Evolutionary conservation across 2,113 vertebrate genomes (phyloP), one percentile per base, ranked within the genome.

Genomic region (Tychaedon coryphoeus): DNA sequence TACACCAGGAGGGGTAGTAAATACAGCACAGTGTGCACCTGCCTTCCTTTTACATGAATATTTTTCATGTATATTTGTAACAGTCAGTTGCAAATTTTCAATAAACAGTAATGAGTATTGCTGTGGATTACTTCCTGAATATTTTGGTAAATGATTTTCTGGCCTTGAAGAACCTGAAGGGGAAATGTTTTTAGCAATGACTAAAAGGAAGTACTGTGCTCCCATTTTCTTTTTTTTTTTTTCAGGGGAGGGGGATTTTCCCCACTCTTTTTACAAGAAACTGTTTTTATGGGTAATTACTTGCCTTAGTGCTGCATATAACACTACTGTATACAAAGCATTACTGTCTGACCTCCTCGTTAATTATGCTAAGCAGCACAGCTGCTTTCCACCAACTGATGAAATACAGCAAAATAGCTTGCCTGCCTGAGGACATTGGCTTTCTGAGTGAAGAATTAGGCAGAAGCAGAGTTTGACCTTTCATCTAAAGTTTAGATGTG

Each of bases 351-450:
- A 92, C 85, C 82, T 83, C 92, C 93, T 96, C 1, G 4, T 93
- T 95, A 93, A 93, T 93, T 96, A 95, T 93, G 88, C 90, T 96
- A 90, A 96, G 72, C 69, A 61, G 69, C 80, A 93, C 88, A 95
- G 85, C 94, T 94, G 94, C 90, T 95, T 97, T 86, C 78, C 82
- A 90, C 88, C 61, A 83, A 60, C 67, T 13, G 60, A 66, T 88
- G 79, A 93, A 95, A 94, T 74, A 92, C 94, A 93, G 56, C n/a
- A 66, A 82, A 96, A 80, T 86, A 60, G 43, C 67, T 80, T 56
- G 51, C 60, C 72, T 74, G 82, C 82, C 78, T 3, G 20, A 90
- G 90, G 88, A 88, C 56, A 25, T 38, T 66, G 47, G 34, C 64
- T 88, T 47, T 88, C 72, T 2, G 2, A 86, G 67, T 77, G 20